Evolutionary conservation across 2,113 vertebrate species (phyloP).

Genomic region (Tenrec ecaudatus): DNA sequence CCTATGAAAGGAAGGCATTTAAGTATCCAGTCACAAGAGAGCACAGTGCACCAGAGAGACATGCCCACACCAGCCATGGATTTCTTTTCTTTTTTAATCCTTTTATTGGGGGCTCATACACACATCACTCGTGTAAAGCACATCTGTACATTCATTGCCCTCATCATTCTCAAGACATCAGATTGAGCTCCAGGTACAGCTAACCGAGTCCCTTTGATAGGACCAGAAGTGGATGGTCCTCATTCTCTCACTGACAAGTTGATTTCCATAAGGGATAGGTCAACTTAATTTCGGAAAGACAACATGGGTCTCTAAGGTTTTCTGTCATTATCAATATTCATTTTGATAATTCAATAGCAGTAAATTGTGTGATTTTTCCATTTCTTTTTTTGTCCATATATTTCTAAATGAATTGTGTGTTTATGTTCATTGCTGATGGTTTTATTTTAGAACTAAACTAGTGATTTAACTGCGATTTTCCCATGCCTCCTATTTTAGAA

Average conservation of each 20-base stretch:
- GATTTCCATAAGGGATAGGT: background rate
- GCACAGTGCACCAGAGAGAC: too few species aligned
- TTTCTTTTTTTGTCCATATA: background rate
- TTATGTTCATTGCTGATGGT: background rate
- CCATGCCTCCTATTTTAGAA: background rate
- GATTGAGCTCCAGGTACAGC: background rate
- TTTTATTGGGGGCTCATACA: too few species aligned
- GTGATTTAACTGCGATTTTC: conserved; percentile 36
- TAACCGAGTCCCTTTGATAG: background rate
- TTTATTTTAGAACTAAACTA: conserved; percentile 50
- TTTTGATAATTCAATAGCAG: conserved; percentile 29
- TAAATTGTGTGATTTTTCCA: background rate
- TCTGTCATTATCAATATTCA: conserved; percentile 5
- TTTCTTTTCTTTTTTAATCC: background rate
- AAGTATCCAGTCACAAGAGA: background rate
- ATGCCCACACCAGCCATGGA: too few species aligned
- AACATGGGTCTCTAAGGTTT: background rate
- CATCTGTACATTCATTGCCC: too few species aligned
- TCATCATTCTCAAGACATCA: too few species aligned
- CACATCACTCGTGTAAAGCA: too few species aligned
- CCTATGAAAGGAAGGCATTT: background rate
- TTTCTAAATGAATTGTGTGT: conserved; percentile 26
- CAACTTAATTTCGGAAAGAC: background rate
- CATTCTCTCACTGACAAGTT: background rate
- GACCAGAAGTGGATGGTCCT: background rate